phyloP scores from a whole-genome alignment of 2,888 invertebrate species.

The Tenthredo notha region DNA sequence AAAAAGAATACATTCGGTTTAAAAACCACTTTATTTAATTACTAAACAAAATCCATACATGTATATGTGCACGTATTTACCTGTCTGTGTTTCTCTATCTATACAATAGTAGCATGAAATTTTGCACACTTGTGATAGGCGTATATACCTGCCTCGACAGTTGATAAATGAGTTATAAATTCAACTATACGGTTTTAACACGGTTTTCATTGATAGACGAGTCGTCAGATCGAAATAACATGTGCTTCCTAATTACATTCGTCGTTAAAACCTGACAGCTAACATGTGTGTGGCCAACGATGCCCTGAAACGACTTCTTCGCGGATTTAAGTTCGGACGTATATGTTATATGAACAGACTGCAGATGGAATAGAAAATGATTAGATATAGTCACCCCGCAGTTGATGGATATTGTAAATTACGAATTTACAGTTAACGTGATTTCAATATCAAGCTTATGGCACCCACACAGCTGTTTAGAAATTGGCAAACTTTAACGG shows the following conservation, averaged over 20 bases:
- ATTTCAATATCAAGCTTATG: slow-evolving; percentile 1
- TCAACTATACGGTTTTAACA: background rate
- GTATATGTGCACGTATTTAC: background rate
- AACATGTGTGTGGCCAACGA: background rate
- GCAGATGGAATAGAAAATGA: background rate
- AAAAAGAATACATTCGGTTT: background rate
- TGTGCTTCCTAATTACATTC: background rate
- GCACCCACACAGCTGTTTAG: background rate
- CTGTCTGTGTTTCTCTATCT: background rate
- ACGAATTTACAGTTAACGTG: background rate
- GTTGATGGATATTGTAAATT: background rate
- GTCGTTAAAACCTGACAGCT: background rate
- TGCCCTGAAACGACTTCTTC: background rate
- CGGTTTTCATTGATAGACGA: background rate
- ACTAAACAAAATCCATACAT: background rate
- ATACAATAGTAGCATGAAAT: background rate
- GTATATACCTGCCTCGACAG: background rate
- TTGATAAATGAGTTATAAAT: slow-evolving; percentile 7
- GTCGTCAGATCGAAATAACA: slow-evolving; percentile 7
- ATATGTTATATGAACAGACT: background rate
- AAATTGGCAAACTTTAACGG: background rate
- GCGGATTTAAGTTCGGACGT: background rate
- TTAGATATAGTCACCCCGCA: background rate
- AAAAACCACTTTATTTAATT: background rate
- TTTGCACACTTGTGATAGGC: background rate